Evolutionary conservation across 2,797 vertebrate genomes (phyloP).

Genomic region (Halcyon badia): DNA sequence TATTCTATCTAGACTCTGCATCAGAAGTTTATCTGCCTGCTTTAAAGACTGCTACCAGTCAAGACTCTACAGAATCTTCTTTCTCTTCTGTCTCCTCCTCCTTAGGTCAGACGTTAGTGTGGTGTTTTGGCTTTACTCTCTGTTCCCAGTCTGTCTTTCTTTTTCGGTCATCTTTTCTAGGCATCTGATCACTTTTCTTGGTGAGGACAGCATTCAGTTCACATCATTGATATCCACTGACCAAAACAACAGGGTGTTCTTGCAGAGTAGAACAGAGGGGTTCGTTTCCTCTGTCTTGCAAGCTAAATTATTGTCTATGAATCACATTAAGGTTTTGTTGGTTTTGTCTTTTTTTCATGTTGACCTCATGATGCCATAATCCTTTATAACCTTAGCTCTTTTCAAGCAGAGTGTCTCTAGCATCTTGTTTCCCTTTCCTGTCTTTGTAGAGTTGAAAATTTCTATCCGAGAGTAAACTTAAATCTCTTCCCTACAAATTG

Average conservation of each 20-base stretch:
- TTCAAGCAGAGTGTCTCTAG: neutral
- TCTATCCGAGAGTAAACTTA: neutral
- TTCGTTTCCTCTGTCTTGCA: neutral
- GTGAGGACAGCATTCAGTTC: neutral
- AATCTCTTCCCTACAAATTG: neutral
- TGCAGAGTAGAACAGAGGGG: neutral
- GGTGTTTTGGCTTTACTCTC: neutral
- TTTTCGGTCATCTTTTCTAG: neutral
- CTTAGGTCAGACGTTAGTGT: neutral
- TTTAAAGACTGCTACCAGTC: neutral
- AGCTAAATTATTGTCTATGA: neutral
- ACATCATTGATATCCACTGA: neutral
- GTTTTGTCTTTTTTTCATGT: neutral
- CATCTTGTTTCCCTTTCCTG: neutral
- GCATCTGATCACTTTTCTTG: neutral
- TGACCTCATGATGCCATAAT: neutral
- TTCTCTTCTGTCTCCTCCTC: neutral
- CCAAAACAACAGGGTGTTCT: neutral
- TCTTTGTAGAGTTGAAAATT: neutral
- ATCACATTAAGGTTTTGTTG: neutral
- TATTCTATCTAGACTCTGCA: neutral
- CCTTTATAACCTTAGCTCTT: neutral
- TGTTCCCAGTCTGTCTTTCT: neutral
- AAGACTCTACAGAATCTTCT: neutral
- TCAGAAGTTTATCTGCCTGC: neutral